Evolutionary conservation across 1,140 invertebrate genomes (phyloP).

Genomic region (Drosophila varians): DNA sequence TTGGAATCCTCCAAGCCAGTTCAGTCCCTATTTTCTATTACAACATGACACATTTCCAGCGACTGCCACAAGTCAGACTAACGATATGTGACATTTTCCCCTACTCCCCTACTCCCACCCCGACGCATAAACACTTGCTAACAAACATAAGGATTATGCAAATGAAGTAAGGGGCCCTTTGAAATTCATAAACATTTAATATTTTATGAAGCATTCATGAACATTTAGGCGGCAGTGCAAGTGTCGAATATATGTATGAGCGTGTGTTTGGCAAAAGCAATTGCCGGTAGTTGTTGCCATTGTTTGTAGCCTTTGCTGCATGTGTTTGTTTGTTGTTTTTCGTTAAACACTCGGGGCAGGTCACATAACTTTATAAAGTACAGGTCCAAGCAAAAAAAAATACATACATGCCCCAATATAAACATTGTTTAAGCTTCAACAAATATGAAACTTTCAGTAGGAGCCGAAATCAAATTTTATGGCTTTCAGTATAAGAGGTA

Average conservation of each 20-base stretch:
- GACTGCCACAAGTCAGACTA: slow-evolving; percentile 37
- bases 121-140: slow-evolving; percentile 36
- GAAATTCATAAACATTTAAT: slow-evolving; percentile 74
- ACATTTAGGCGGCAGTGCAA: slow-evolving; percentile 52
- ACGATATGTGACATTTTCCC: slow-evolving; percentile 63
- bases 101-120: too few relatives aligned
- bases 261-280: slow-evolving; percentile 42
- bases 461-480: neutral
- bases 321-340: slow-evolving; percentile 56
- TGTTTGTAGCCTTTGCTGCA: slow-evolving; percentile 37
- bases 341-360: slow-evolving; percentile 32
- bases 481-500: neutral
- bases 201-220: slow-evolving; percentile 62
- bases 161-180: slow-evolving; percentile 59
- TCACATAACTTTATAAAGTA: neutral
- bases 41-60: slow-evolving; percentile 42
- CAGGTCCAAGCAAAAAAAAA: neutral
- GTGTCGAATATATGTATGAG: slow-evolving; percentile 22
- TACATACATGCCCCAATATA: neutral
- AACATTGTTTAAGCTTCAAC: neutral
- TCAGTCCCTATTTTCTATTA: neutral
- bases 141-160: slow-evolving; percentile 68
- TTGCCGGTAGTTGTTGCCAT: slow-evolving; percentile 36
- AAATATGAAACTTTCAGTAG: neutral
- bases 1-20: slow-evolving; percentile 5